Evolutionary conservation across 2,888 invertebrate species (phyloP), one percentile per base, ranked within the genome.

Genomic region (Leuctra nigra): DNA sequence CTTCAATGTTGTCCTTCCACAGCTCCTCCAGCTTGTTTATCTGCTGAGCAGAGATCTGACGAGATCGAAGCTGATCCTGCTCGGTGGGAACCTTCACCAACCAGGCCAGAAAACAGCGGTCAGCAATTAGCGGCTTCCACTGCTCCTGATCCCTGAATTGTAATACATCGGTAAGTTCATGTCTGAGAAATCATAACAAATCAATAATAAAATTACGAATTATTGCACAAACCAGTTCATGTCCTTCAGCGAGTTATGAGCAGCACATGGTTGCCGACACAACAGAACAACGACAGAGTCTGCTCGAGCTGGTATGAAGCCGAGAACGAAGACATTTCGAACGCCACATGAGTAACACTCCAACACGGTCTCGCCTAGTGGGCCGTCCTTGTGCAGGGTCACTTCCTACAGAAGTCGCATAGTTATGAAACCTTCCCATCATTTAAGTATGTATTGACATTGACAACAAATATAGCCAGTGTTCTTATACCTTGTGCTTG

Each of bases 291-390:
- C 98, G 55, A 97, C 97, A 0, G 96, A 96, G 73, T 98, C 97
- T 1, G 97, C 96, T 74, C 98, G 98, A 23, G 99, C 98, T 0
- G 99, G 99, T 68, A 99, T 99, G 70, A 97, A 99, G 50, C 99
- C 99, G 63, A 99, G 79, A 35, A 98, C 91, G 74, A 99, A 99
- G 0, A 99, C 96, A 74, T 99, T 99, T 55, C 95, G 83, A 47
- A 95, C 95, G 16, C 96, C 98, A 73, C 99, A 99, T 38, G 96
- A 95, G 75, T 99, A 99, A 72, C 99, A 99, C 72, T 99, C 99
- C 59, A 99, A 76, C 53, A 98, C 83, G 0, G 98, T 98, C 74
- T 99, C 98, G 4, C 98, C 98, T 1, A 99, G 78, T 1, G 98
- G 97, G 0, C 98, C 98, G 72, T 99, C 98, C 66, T 91, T 82